Evolutionary conservation across 2,797 vertebrate species (phyloP).

Genomic region (Anguilla pacifica): DNA sequence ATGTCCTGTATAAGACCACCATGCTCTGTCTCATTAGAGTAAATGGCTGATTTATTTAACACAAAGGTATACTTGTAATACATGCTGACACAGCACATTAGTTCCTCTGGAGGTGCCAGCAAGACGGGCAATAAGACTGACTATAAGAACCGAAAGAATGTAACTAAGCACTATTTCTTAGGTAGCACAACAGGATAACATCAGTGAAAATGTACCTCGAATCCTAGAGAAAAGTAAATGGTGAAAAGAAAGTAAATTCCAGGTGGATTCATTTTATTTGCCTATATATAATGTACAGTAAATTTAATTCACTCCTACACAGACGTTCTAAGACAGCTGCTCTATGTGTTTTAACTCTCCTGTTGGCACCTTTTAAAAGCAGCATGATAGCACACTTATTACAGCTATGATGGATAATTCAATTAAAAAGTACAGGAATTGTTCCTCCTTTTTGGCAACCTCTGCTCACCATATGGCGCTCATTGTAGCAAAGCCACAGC

Average conservation of each 20-base stretch:
- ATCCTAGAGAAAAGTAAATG: no score
- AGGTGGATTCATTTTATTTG: background rate
- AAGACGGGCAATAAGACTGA: no score
- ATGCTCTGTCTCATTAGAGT: no score
- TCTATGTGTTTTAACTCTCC: background rate
- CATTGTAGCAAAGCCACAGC: constrained; percentile 22
- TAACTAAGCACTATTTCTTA: background rate
- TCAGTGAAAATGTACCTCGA: no score
- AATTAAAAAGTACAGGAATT: constrained; percentile 30
- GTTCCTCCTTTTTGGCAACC: constrained; percentile 29
- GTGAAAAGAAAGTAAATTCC: background rate
- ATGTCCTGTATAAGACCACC: no score
- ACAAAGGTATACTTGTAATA: no score
- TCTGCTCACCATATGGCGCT: constrained; percentile 33
- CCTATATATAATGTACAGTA: background rate
- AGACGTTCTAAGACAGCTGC: constrained; percentile 7
- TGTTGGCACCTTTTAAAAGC: constrained; percentile 26
- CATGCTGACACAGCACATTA: no score
- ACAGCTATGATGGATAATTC: constrained; percentile 37
- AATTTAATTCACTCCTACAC: background rate
- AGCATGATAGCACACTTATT: constrained; percentile 32
- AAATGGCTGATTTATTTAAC: no score
- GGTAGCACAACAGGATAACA: background rate
- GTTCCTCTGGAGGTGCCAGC: no score
- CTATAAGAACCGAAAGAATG: background rate